Base-by-base conservation (phyloP, 1,140 invertebrate genomes). In the Chrysopa pallens region DNA sequence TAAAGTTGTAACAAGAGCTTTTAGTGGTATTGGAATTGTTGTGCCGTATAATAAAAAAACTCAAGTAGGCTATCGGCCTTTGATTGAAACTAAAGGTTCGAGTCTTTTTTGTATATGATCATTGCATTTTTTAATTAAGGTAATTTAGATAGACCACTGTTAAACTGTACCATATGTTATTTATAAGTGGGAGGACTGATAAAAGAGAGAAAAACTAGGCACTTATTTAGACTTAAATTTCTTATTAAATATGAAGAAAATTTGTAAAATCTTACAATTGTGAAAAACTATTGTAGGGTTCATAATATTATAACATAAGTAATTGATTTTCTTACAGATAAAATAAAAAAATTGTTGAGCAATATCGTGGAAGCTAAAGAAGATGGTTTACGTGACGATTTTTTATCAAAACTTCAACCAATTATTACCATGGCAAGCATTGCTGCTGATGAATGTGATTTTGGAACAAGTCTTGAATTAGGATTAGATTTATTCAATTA, bases 361-460 rank as follows among this genome's bases (percentile, higher is more conserved):
- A 68, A 73, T 48, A 67, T 92, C 9, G 58, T 68, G 27, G 68
- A 76, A 15, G 70, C 74, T 29, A 63, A 66, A 51, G 62, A 58
- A 8, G 66, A 77, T 40, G 74, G 80, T 39, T 54, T 66, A 44
- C 74, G 73, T 51, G 67, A 65, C 45, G 66, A 52, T 49, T 61
- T 66, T 46, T 66, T 76, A 46, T 73, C 66, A 43, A 68, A 76
- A 7, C 56, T 94, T 4, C 79, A 90, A 49, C 78, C 82, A 49
- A 61, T 89, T 7, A 72, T 89, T 23, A 85, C 79, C 31, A 74
- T 74, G 50, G 76, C 85, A 6, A 85, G 76, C 53, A 91, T 91
- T 60, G 88, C 90, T 2, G 80, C 83, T 46, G 91, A 95, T 59
- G 91, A 95, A 61, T 89, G 84, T 58, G 91, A 95, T 61, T 93